Evolutionary conservation across 2,797 vertebrate species (phyloP), one percentile per base, ranked within the genome.

Genomic region (Gastrophryne carolinensis): DNA sequence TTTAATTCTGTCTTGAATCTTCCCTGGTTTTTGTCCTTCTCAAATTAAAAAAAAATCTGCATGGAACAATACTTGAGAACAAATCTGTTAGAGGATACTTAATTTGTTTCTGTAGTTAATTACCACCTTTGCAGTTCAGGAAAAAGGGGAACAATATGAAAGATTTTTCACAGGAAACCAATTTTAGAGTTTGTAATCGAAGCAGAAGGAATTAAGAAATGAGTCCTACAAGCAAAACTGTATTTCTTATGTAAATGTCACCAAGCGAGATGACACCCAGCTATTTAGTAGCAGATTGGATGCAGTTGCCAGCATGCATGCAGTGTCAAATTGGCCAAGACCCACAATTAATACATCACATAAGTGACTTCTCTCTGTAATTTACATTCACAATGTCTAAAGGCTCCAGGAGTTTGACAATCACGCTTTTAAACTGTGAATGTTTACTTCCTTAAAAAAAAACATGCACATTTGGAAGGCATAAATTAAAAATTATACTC

Each of bases 101-200:
- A 76, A 81, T 88, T 82, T 86, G 61, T 63, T 86, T 86, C 83
- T 84, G 79, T 90, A 87, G 92, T 85, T 87, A 86, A 83, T 82
- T 82, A 75, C 85, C 86, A 73, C 56, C 82, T 66, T 66, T 64
- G 80, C 53, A 37, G 78, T 79, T 86, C 75, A 85, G 73, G 82
- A 87, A 75, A 84, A 85, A 50, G 54, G 34, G 39, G 52, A 72
- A 72, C 68, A 78, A 72, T 58, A 65, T 60, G 61, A 83, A 80
- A 83, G 81, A 80, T 81, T 78, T 61, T 66, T 37, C 41, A 47
- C 50, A 75, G 71, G 74, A 80, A 77, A 81, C 61, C 82, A 85
- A 76, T 81, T 81, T 81, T 65, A 79, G 2, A 72, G 81, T 81
- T 86, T 12, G 15, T 73, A 66, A 81, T 79, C 80, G 47, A 67